Evolutionary conservation across 2,797 vertebrate species (phyloP).

Genomic region (Crypturellus tataupa): DNA sequence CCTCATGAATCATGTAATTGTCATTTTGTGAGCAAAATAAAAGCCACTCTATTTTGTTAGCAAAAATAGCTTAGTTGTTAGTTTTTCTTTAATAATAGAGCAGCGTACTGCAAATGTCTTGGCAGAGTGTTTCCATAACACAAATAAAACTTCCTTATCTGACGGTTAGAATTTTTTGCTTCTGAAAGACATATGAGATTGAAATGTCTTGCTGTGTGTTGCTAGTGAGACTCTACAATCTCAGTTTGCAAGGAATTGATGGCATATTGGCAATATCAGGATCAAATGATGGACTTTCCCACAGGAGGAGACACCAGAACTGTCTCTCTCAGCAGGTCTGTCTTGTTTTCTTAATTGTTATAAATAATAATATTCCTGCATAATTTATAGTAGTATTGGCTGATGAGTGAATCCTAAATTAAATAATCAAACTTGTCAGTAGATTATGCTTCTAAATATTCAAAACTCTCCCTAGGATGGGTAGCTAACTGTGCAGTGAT

Average conservation of each 20-base stretch:
- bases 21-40: slow-evolving; percentile 20
- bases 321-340: background rate
- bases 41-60: slow-evolving; percentile 1
- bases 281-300: background rate
- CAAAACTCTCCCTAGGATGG: background rate
- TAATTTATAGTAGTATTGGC: background rate
- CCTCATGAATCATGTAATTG: background rate
- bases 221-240: background rate
- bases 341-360: background rate
- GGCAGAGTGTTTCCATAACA: background rate
- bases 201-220: background rate
- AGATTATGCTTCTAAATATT: background rate
- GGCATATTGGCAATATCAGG: background rate
- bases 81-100: slow-evolving; percentile 17
- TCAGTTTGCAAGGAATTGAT: background rate
- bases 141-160: slow-evolving; percentile 2
- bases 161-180: background rate
- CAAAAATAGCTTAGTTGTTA: background rate
- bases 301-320: background rate
- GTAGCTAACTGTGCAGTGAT: background rate
- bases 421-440: background rate
- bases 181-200: background rate
- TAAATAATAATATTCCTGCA: background rate
- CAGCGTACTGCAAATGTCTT: background rate
- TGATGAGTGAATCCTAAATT: background rate